Base-by-base conservation (phyloP, 2,888 invertebrate species). In the Plusia festucae region DNA sequence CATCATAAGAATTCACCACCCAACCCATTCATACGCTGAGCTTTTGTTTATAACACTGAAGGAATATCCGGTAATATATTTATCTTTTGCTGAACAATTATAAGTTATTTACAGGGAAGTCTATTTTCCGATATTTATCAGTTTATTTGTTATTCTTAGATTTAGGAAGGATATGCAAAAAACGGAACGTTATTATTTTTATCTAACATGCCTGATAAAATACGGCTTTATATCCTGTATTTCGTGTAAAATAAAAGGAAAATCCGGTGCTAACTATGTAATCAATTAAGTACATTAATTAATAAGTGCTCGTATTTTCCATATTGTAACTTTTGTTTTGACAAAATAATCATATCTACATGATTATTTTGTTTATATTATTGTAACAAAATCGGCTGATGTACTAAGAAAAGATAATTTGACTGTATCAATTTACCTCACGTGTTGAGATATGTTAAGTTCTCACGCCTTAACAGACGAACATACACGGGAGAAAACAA, bases 391-490 rank as follows among this genome's bases (percentile, higher is more conserved):
- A 51, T 24, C 20, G 13, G 40, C n/a, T 15, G n/a, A 40, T 40
- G 0, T 6, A 22, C 15, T 52, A n/a, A 22, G 15, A 13, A 53
- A 49, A 73, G 58, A 54, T 64, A 57, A 68, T 69, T 70, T 68
- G 30, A 61, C 68, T 72, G 51, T 67, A 81, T 77, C 62, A 74
- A 77, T 81, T 72, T 74, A 73, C 70, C 64, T 80, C 75, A 76
- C 70, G 79, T 78, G 69, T 79, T 66, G 44, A 52, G 59, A 68
- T 65, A 81, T 81, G 74, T 66, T 68, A 70, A 75, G 88, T 91
- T 94, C 93, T 91, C 94, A 94, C 93, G 92, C 88, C 78, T 69
- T 73, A 76, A 86, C 82, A 86, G 80, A 82, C 83, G 81, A 83
- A 85, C 80, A 86, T 82, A 86, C 79, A 82, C 82, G 51, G 40